phyloP scores from a whole-genome alignment of 2,113 vertebrate genomes.

The Hippotragus niger region DNA sequence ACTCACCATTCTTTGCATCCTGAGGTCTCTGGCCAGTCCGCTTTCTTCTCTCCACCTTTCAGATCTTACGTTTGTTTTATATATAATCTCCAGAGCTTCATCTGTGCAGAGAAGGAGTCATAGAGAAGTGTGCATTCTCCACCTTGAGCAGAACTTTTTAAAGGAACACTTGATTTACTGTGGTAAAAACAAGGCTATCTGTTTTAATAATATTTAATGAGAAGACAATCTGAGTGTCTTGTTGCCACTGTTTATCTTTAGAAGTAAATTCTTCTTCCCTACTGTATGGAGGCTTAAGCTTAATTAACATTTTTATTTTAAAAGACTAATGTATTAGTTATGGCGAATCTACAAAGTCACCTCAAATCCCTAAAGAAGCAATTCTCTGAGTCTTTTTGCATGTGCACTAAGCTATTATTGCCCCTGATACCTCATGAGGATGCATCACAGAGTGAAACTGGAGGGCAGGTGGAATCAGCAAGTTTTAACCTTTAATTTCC shows the following conservation, averaged over 20 bases:
- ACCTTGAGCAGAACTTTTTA: not conserved
- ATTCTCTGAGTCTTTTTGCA: not conserved
- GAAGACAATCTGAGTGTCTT: not conserved
- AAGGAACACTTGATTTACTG: not conserved
- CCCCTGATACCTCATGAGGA: not conserved
- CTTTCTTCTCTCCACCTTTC: not conserved
- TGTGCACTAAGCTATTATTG: not conserved
- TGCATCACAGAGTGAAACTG: not conserved
- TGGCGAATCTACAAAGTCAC: not conserved
- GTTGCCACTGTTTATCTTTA: not conserved
- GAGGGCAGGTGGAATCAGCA: not conserved
- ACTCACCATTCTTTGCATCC: not conserved
- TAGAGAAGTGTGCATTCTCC: rapidly evolving
- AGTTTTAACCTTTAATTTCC: constrained; percentile 4
- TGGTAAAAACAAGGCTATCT: not conserved
- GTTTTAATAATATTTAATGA: not conserved
- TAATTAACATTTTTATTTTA: not conserved
- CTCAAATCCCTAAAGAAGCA: not conserved
- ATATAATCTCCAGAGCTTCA: not conserved
- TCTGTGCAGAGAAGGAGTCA: not conserved
- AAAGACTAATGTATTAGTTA: not conserved
- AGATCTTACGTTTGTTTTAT: not conserved
- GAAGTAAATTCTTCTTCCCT: not conserved
- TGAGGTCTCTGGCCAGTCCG: not conserved
- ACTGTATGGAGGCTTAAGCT: not conserved